A percentile compares a stretch with the other conserved stretches of the same genome.
Evolutionary conservation across 2,797 vertebrate species (phyloP).

Genomic region (Buceros bicornis): DNA sequence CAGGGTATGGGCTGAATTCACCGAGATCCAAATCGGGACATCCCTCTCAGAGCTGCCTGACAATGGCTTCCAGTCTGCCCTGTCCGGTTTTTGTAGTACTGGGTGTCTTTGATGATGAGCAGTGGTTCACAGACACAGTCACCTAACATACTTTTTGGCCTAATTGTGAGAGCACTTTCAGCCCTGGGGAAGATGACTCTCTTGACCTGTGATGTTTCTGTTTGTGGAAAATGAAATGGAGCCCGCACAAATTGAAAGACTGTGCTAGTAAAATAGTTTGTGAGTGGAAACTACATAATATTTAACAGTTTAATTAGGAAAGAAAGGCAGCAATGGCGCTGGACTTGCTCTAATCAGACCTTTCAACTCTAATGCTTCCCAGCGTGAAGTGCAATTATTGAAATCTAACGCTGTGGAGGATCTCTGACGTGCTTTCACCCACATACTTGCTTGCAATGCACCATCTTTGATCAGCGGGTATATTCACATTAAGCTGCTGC

Average conservation of each 20-base stretch:
- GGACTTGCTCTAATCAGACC: constrained; percentile 55
- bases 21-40: not conserved
- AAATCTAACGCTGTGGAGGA: not conserved
- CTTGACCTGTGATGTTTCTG: not conserved
- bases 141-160: not conserved
- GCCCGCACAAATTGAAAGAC: not conserved
- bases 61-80: not conserved
- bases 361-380: constrained; percentile 66
- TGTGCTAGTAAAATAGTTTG: not conserved
- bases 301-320: constrained; percentile 62
- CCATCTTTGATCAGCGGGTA: constrained; percentile 54
- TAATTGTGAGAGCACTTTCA: not conserved
- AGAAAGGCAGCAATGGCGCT: constrained; percentile 25
- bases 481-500: constrained; percentile 27
- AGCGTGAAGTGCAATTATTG: constrained; percentile 45
- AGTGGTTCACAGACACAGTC: not conserved
- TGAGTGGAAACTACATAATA: not conserved
- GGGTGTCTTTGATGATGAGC: not conserved
- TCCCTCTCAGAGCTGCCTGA: not conserved
- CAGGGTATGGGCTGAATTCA: not conserved
- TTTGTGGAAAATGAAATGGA: constrained; percentile 12
- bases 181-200: no score
- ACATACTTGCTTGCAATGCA: constrained; percentile 37
- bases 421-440: not conserved
- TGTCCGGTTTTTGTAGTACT: not conserved